These are phyloP conservation scores for Trogon surrucura DNA, from an alignment of 2,113 vertebrate species.

Conservation along the genomic window DNA sequence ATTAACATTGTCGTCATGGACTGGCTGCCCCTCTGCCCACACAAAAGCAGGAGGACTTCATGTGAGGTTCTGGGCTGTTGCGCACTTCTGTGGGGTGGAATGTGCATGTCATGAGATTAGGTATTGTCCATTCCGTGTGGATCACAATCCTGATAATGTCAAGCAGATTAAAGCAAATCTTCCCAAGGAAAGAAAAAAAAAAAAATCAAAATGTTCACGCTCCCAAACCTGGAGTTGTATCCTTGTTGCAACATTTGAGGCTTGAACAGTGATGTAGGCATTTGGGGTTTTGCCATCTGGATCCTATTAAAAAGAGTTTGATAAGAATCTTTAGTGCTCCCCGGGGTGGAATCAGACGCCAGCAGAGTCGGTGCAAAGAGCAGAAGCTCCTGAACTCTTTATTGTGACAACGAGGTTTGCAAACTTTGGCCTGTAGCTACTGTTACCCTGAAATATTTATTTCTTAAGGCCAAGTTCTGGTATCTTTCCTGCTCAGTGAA, in stretches of 20 bases:
- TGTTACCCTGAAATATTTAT: slow-evolving; percentile 60
- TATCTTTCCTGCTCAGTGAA: slow-evolving; percentile 22
- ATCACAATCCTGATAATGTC: background rate
- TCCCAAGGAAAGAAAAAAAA: slow-evolving; percentile 38
- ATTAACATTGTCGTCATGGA: slow-evolving; percentile 34
- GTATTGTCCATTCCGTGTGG: background rate
- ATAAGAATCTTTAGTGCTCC: slow-evolving; percentile 66
- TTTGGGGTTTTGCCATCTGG: slow-evolving; percentile 62
- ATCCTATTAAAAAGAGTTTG: slow-evolving; percentile 63
- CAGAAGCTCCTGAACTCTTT: slow-evolving; percentile 63
- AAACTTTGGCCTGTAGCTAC: slow-evolving; percentile 61
- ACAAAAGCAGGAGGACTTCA: background rate
- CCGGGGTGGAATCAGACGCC: slow-evolving; percentile 51
- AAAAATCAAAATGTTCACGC: background rate
- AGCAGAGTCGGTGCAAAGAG: slow-evolving; percentile 45
- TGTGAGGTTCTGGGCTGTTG: slow-evolving; percentile 4
- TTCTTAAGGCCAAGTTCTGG: slow-evolving; percentile 49
- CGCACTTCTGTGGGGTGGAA: background rate
- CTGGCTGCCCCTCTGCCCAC: slow-evolving; percentile 48
- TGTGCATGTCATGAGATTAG: background rate
- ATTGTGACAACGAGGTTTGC: slow-evolving; percentile 53
- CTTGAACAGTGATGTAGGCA: slow-evolving; percentile 51
- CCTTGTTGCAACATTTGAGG: slow-evolving; percentile 6
- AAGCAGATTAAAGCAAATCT: background rate
- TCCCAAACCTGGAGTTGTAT: slow-evolving; percentile 10